Conservation (phyloP, 64 coral and sea anemone species). For the Catalaphyllia jardinei region DNA sequence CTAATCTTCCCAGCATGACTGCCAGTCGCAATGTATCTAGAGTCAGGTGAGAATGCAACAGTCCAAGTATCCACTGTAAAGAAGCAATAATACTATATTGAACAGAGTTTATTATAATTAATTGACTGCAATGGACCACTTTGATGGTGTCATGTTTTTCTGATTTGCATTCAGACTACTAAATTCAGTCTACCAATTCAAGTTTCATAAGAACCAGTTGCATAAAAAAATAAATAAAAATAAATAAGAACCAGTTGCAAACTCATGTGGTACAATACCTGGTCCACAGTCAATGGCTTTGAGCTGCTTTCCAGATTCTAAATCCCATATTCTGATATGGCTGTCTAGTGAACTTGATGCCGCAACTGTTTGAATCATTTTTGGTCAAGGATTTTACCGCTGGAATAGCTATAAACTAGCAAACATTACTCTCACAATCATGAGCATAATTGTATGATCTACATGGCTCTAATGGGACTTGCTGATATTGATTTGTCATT, state of each 20-base stretch:
- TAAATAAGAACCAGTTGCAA: no score
- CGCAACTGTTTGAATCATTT: constrained; percentile 63
- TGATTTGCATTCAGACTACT: no score
- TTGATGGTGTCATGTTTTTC: no score
- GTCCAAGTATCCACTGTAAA: constrained; percentile 96
- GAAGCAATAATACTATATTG: neutral
- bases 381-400: neutral
- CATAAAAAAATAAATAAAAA: no score
- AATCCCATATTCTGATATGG: constrained; percentile 94
- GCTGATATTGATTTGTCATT: no score
- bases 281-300: constrained; percentile 98
- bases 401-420: no score
- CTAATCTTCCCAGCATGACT: constrained; percentile 95
- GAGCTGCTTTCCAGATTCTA: constrained; percentile 93
- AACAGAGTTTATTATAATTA: neutral
- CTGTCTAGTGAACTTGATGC: constrained; percentile 98
- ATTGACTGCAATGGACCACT: neutral
- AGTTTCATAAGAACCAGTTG: no score
- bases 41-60: constrained; percentile 95
- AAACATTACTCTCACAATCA: no score
- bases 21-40: constrained; percentile 83
- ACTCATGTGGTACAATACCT: constrained; percentile 48
- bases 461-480: no score
- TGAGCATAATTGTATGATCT: no score
- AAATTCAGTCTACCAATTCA: no score